These are phyloP conservation scores for Maconellicoccus hirsutus DNA, from an alignment of 1,140 invertebrate species.

Conservation along the genomic window DNA sequence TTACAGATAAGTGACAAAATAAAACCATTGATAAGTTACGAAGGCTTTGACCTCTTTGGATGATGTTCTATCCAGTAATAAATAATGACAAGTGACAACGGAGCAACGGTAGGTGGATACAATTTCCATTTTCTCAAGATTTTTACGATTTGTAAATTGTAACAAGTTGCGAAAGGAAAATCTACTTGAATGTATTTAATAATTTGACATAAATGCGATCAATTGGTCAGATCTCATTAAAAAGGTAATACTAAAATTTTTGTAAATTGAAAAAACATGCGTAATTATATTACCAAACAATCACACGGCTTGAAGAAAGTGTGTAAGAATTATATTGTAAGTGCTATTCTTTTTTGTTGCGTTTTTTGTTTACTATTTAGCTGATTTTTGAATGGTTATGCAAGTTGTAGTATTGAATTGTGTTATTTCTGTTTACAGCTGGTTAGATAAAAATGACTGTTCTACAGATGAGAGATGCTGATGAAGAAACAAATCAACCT, in stretches of 20 bases:
- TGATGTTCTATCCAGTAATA: not conserved
- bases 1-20: too few relatives aligned
- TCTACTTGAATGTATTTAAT: conserved; percentile 6
- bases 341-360: not conserved
- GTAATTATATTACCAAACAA: not conserved
- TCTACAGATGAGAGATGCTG: conserved; percentile 17
- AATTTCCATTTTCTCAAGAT: not conserved
- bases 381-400: too few relatives aligned
- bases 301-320: not conserved
- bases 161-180: not conserved
- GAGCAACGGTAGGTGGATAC: not conserved
- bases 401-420: too few relatives aligned
- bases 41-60: not conserved
- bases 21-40: too few relatives aligned
- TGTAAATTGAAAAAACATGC: not conserved
- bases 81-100: not conserved
- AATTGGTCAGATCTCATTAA: not conserved
- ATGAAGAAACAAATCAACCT: conserved; percentile 11
- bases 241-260: not conserved
- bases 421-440: not conserved
- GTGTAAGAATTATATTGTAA: not conserved
- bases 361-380: too few relatives aligned
- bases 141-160: too few relatives aligned
- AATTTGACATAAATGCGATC: too few relatives aligned
- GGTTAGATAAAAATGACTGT: conserved; percentile 17